A percentile compares a stretch with the other conserved stretches of the same genome.
phyloP scores from a whole-genome alignment of 2,888 invertebrate species.

The Bugulina stolonifera region DNA sequence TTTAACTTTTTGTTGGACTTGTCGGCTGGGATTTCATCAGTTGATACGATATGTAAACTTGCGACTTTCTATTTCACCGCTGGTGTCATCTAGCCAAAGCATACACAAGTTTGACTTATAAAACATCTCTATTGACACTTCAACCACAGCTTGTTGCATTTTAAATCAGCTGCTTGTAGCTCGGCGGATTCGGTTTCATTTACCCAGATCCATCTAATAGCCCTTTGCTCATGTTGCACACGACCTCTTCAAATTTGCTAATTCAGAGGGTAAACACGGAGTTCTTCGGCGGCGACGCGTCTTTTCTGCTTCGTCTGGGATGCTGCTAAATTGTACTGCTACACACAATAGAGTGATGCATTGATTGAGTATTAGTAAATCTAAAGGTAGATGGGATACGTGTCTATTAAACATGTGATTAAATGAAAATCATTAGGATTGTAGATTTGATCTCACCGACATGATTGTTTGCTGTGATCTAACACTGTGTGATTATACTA shows the following conservation, averaged over 20 bases:
- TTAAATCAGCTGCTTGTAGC: not conserved
- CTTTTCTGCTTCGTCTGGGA: no score
- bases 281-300: not conserved
- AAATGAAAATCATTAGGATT: not conserved
- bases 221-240: slow-evolving; percentile 21
- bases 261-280: not conserved
- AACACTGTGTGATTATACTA: no score
- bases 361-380: no score
- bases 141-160: slow-evolving; percentile 26
- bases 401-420: slow-evolving; percentile 15
- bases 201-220: slow-evolving; percentile 21
- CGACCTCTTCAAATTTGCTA: slow-evolving; percentile 24
- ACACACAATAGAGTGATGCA: no score
- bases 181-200: slow-evolving; percentile 13
- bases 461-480: not conserved
- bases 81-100: not conserved
- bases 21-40: slow-evolving; percentile 21
- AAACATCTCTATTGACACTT: slow-evolving; percentile 23
- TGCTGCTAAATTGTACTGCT: no score
- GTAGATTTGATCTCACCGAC: slow-evolving; percentile 2
- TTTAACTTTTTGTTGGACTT: not conserved
- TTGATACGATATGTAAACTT: slow-evolving; percentile 19
- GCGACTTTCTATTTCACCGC: slow-evolving; percentile 15
- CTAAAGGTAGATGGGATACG: no score
- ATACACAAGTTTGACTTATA: slow-evolving; percentile 19